Evolutionary conservation across 2,888 invertebrate genomes (phyloP).

Genomic region (Peribatodes rhomboidaria): DNA sequence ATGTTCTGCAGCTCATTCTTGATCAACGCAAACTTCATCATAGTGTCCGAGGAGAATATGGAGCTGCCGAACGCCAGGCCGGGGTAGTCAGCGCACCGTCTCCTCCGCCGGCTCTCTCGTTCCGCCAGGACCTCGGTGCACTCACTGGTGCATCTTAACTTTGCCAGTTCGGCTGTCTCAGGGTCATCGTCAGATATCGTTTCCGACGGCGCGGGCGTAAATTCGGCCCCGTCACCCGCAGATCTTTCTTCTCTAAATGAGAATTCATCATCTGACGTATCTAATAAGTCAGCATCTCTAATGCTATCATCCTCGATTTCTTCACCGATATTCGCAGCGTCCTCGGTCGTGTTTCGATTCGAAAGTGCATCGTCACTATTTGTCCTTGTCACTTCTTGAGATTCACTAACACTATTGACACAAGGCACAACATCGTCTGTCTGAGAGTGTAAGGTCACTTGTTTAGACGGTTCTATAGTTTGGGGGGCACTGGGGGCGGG

Average conservation of each 20-base stretch:
- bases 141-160: slow-evolving; percentile 95
- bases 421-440: slow-evolving; percentile 85
- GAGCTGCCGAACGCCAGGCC: slow-evolving; percentile 96
- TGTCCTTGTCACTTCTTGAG: slow-evolving; percentile 85
- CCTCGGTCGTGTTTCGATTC: slow-evolving; percentile 76
- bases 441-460: slow-evolving; percentile 78
- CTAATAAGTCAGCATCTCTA: slow-evolving; percentile 67
- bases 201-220: slow-evolving; percentile 67
- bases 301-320: slow-evolving; percentile 74
- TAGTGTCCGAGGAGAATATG: slow-evolving; percentile 97
- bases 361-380: slow-evolving; percentile 86
- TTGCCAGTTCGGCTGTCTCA: slow-evolving; percentile 93
- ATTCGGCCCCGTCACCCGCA: slow-evolving; percentile 81
- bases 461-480: slow-evolving; percentile 77
- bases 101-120: slow-evolving; percentile 91
- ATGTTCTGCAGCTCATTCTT: slow-evolving; percentile 99
- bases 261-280: slow-evolving; percentile 77
- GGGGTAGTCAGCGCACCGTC: slow-evolving; percentile 96
- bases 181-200: slow-evolving; percentile 89
- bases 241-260: slow-evolving; percentile 78
- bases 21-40: slow-evolving; percentile 99
- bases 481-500: slow-evolving; percentile 78
- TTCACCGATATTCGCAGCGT: slow-evolving; percentile 73
- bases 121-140: slow-evolving; percentile 95
- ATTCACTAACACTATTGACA: slow-evolving; percentile 86